Conservation (phyloP, 2,888 invertebrate genomes). For the Biston betularia region DNA sequence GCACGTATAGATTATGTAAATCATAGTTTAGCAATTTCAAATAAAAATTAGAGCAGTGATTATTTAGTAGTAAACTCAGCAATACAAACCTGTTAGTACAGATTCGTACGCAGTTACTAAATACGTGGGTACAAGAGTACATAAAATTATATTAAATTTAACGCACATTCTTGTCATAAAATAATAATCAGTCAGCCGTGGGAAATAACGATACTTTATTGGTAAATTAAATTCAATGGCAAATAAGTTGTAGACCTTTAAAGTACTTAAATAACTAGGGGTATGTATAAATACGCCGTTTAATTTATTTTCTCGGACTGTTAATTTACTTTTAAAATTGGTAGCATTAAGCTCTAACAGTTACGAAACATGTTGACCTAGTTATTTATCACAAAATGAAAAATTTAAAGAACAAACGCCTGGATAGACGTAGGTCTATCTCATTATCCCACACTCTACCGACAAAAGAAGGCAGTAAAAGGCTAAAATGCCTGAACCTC, state of each 20-base stretch:
- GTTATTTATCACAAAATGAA: not conserved
- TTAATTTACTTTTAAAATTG: not conserved
- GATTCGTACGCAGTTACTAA: constrained; percentile 11
- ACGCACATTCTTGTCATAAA: constrained; percentile 28
- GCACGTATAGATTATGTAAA: constrained; percentile 29
- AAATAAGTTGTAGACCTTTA: constrained; percentile 30
- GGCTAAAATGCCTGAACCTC: too few relatives aligned
- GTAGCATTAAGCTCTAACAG: not conserved
- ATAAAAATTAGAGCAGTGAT: constrained; percentile 35
- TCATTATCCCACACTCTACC: too few relatives aligned
- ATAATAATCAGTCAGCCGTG: constrained; percentile 27
- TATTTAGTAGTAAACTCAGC: constrained; percentile 18
- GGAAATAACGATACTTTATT: constrained; percentile 24
- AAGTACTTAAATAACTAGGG: constrained; percentile 13
- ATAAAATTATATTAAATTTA: constrained; percentile 11
- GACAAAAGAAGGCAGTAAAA: too few relatives aligned
- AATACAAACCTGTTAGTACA: constrained; percentile 24
- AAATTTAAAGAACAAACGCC: too few relatives aligned
- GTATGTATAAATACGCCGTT: constrained; percentile 1
- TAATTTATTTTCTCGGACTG: constrained; percentile 2
- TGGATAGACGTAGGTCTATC: too few relatives aligned
- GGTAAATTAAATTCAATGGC: constrained; percentile 30
- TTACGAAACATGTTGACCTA: not conserved
- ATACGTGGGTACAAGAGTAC: constrained; percentile 13
- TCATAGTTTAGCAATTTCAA: constrained; percentile 31